Conservation (phyloP, 2,888 invertebrate genomes). For the Corbicula japonica region DNA sequence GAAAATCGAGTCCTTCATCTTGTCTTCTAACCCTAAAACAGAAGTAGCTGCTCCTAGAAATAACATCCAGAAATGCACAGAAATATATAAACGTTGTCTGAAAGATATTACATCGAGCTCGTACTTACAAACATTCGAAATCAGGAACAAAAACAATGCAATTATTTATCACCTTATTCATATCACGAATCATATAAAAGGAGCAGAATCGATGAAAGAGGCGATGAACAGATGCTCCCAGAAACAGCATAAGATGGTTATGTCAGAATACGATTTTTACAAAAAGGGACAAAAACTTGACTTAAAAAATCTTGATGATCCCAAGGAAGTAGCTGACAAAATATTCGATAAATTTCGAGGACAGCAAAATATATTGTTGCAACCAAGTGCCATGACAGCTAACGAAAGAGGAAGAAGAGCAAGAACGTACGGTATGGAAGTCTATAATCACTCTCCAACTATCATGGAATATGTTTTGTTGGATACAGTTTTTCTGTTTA, state of each 20-base stretch:
- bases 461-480: no score
- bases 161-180: conserved; percentile 16
- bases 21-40: no score
- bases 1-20: no score
- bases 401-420: no score
- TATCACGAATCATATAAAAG: conserved; percentile 22
- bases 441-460: no score
- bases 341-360: conserved; percentile 15
- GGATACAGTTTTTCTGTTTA: no score
- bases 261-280: conserved; percentile 14
- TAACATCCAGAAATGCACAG: neutral
- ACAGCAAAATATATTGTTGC: no score
- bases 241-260: neutral
- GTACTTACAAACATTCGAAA: conserved; percentile 2
- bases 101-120: neutral
- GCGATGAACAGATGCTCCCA: conserved; percentile 7
- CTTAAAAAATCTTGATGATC: conserved; percentile 6
- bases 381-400: no score
- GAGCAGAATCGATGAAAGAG: conserved; percentile 18
- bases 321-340: neutral
- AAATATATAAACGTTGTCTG: neutral
- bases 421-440: no score
- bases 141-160: neutral
- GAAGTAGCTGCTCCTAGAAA: no score
- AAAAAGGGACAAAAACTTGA: neutral